Evolutionary conservation across 2,797 vertebrate genomes (phyloP), one percentile per base, ranked within the genome.

Genomic region (Micropoecilia bifurca): DNA sequence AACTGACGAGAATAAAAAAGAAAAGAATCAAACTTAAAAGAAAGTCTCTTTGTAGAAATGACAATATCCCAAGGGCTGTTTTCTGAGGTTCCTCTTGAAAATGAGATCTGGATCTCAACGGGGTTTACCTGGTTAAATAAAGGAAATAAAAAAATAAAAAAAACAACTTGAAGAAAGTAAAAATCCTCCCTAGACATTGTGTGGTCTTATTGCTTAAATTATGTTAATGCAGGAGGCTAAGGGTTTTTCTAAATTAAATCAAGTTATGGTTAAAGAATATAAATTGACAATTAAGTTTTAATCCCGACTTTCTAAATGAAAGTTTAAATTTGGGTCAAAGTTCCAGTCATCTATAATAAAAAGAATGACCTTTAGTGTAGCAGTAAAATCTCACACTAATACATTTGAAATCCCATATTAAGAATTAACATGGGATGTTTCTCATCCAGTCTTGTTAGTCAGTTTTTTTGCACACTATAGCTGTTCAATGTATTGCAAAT

Each of bases 11-110:
- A 69, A 28, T 13, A 13, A 57, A 57, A n/a, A 55, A 30, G 1
- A 63, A 63, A 63, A 63, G 20, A 87, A 84, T 61, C 81, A 83
- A 83, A 77, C 79, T 83, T 92, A 69, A 88, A 88, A 91, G 73
- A 83, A 59, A 83, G 76, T 78, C 77, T 80, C 73, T 59, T 66
- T 77, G 77, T 48, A 47, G 50, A 83, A 73, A 78, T 80, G 75
- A 53, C 76, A 13, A 28, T 73, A 46, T 41, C 41, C 41, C 41
- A 41, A 7, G 41, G 7, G 1, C 41, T 8, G 6, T 41, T 41
- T 41, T 41, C 41, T 1, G 6, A 41, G 41, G 41, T 41, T 1
- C 41, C 41, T 41, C 41, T 41, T 41, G 41, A 41, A 41, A 41
- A 41, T 41, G 41, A 41, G 41, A 41, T 1, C 41, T 41, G 41